Evolutionary conservation across 2,888 invertebrate species (phyloP).

Genomic region (Lasioglossum zephyrum): DNA sequence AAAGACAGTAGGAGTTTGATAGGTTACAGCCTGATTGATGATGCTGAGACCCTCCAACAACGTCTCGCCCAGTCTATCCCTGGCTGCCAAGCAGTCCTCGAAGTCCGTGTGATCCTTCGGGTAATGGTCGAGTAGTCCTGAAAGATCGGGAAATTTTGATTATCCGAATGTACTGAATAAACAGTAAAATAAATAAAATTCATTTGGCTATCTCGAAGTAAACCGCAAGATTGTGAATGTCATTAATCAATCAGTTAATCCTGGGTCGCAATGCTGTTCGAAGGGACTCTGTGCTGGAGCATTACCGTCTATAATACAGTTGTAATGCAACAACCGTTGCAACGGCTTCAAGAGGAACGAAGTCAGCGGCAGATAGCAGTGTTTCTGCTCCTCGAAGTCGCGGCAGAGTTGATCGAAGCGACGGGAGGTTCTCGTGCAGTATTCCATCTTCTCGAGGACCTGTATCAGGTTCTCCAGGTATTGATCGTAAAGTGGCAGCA

Average conservation of each 20-base stretch:
- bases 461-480: conserved; percentile 90
- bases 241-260: too few species aligned
- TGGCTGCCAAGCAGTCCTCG: conserved; percentile 88
- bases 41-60: conserved; percentile 81
- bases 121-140: conserved; percentile 90
- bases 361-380: conserved; percentile 94
- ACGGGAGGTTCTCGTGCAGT: conserved; percentile 89
- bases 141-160: conserved; percentile 65
- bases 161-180: too few species aligned
- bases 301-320: conserved; percentile 90
- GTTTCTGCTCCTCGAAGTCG: conserved; percentile 92
- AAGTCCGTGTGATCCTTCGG: conserved; percentile 89
- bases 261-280: too few species aligned
- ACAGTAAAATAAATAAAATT: too few species aligned
- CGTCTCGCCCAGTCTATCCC: conserved; percentile 81
- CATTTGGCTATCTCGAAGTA: too few species aligned
- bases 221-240: too few species aligned
- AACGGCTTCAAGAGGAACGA: conserved; percentile 93
- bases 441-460: conserved; percentile 92
- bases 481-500: conserved; percentile 89
- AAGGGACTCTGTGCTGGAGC: background rate
- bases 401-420: conserved; percentile 90
- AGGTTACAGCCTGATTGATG: conserved; percentile 82
- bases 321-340: conserved; percentile 94
- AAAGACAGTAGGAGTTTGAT: background rate